These are phyloP conservation scores for Myiozetetes cayanensis DNA, from an alignment of 2,113 vertebrate genomes.

Conservation along the genomic window DNA sequence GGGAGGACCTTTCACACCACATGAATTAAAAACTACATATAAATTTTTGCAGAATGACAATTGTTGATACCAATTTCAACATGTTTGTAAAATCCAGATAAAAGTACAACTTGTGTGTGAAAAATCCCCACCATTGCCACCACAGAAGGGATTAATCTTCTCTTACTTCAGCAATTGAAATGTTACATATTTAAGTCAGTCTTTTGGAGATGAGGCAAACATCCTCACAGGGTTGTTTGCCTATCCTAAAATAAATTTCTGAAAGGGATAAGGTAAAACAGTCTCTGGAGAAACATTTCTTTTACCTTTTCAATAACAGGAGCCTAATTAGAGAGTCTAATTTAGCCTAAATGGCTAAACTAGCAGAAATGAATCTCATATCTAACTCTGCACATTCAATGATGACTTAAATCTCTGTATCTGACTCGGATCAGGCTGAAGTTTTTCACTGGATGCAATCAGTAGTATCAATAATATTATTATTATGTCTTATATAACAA, in stretches of 20 bases:
- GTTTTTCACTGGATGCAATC: neutral
- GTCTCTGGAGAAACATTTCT: neutral
- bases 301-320: neutral
- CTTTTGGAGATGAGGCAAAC: neutral
- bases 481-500: neutral
- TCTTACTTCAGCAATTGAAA: neutral
- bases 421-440: neutral
- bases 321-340: neutral
- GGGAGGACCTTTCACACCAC: neutral
- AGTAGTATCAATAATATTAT: neutral
- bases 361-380: neutral
- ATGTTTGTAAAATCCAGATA: neutral
- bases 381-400: neutral
- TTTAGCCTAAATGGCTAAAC: neutral
- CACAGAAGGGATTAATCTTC: neutral
- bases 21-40: neutral
- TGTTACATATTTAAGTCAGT: neutral
- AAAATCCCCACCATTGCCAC: neutral
- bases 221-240: neutral
- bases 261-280: neutral
- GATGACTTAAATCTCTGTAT: neutral
- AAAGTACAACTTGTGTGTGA: neutral
- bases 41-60: neutral
- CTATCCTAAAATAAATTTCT: neutral
- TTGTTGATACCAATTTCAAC: neutral